A percentile compares a stretch with the other conserved stretches of the same genome.
Evolutionary conservation across 1,140 invertebrate genomes (phyloP).

Genomic region (Triops longicaudatus): DNA sequence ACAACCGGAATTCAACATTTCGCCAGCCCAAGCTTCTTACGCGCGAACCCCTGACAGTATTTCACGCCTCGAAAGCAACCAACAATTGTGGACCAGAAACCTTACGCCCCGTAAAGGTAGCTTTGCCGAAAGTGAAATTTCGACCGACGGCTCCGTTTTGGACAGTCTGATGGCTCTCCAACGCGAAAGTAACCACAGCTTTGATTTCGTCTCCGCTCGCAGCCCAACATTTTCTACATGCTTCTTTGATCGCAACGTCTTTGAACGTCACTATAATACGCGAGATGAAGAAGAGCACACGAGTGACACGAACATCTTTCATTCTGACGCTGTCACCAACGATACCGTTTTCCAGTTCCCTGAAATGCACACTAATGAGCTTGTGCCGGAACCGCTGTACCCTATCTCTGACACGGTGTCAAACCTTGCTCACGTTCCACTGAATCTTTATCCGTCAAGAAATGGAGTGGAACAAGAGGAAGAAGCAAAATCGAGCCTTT

Average conservation of each 20-base stretch:
- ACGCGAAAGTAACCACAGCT: neutral
- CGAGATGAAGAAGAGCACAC: neutral
- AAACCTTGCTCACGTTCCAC: neutral
- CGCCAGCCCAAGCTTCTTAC: neutral
- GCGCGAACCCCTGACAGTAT: neutral
- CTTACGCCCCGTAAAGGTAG: neutral
- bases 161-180: neutral
- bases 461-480: neutral
- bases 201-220: neutral
- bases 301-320: neutral
- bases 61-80: neutral
- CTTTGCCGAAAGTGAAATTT: neutral
- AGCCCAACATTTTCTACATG: neutral
- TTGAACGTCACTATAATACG: neutral
- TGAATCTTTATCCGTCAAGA: neutral
- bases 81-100: neutral
- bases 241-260: neutral
- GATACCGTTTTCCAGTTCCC: neutral
- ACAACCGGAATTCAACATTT: neutral
- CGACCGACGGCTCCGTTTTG: neutral
- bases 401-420: neutral
- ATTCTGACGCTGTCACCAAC: neutral
- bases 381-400: neutral
- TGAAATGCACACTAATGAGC: conserved; percentile 1
- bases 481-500: neutral